Evolutionary conservation across 1,140 invertebrate species (phyloP).

Genomic region (Ceratina australensis): DNA sequence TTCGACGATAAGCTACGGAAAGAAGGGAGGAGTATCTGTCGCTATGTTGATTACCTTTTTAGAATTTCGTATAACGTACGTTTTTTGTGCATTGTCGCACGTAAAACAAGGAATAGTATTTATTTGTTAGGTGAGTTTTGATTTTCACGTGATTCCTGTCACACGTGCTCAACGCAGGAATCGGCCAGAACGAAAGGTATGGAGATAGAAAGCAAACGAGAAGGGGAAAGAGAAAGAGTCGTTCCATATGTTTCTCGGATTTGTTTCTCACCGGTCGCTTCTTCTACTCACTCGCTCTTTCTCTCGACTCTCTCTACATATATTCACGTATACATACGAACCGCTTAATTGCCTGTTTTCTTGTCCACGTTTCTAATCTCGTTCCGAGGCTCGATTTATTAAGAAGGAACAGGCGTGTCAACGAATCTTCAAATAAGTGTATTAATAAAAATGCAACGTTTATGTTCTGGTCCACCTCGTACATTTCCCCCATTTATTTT

Average conservation of each 20-base stretch:
- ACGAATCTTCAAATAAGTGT: slow-evolving; percentile 58
- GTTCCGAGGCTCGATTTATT: slow-evolving; percentile 15
- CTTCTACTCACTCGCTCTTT: slow-evolving; percentile 35
- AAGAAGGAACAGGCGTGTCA: slow-evolving; percentile 57
- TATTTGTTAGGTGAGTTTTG: too few relatives aligned
- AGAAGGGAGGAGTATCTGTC: slow-evolving; percentile 1
- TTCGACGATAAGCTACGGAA: background rate
- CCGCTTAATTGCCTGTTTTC: slow-evolving; percentile 34
- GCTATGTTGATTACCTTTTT: slow-evolving; percentile 43
- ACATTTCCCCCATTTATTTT: slow-evolving; percentile 63
- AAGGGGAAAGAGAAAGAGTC: background rate
- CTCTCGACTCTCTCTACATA: too few relatives aligned
- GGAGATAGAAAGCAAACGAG: background rate
- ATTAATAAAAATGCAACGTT: slow-evolving; percentile 71
- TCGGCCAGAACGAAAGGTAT: background rate
- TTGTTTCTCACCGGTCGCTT: slow-evolving; percentile 35
- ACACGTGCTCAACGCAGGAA: slow-evolving; percentile 21
- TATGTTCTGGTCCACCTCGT: slow-evolving; percentile 66
- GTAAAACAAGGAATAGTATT: too few relatives aligned
- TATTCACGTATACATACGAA: background rate
- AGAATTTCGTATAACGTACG: slow-evolving; percentile 47
- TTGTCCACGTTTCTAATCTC: slow-evolving; percentile 20
- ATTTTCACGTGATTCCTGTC: slow-evolving; percentile 22
- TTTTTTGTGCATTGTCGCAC: too few relatives aligned
- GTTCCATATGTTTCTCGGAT: slow-evolving; percentile 1